A percentile compares a stretch with the other conserved stretches of the same genome.
Evolutionary conservation across 2,888 invertebrate species (phyloP).

Genomic region (Agrochola lychnidis): DNA sequence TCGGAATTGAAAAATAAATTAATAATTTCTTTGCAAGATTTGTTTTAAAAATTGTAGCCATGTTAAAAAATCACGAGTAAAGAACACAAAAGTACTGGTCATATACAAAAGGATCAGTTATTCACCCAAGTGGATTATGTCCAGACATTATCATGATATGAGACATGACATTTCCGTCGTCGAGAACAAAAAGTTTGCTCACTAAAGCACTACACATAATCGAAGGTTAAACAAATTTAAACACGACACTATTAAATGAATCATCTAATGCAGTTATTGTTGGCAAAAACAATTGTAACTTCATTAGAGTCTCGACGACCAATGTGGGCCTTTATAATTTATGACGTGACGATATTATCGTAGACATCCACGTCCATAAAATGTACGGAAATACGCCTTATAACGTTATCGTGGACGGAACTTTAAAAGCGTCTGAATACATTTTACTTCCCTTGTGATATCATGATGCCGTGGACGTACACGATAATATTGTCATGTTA

Average conservation of each 20-base stretch:
- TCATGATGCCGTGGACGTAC: neutral
- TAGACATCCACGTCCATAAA: neutral
- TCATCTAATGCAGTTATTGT: conserved; percentile 63
- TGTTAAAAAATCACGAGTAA: conserved; percentile 1
- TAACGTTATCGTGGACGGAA: no score
- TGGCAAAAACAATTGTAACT: conserved; percentile 44
- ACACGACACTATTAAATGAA: conserved; percentile 58
- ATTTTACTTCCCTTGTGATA: neutral
- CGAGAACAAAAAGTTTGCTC: conserved; percentile 66
- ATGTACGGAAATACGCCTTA: neutral
- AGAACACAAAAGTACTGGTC: conserved; percentile 3
- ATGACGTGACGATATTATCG: neutral
- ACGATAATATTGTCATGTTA: neutral
- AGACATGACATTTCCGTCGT: conserved; percentile 72
- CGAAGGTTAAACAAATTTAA: conserved; percentile 66
- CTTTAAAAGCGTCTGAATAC: no score
- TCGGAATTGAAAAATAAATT: neutral
- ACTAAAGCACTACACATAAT: conserved; percentile 57
- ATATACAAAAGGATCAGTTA: conserved; percentile 48
- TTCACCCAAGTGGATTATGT: conserved; percentile 67
- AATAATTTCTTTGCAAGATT: no score
- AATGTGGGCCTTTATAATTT: neutral
- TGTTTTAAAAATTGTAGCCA: neutral
- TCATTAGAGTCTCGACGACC: conserved; percentile 8
- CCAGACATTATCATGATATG: conserved; percentile 69